phyloP scores from a whole-genome alignment of 2,888 invertebrate genomes.

The Lepidochitona cinerea region DNA sequence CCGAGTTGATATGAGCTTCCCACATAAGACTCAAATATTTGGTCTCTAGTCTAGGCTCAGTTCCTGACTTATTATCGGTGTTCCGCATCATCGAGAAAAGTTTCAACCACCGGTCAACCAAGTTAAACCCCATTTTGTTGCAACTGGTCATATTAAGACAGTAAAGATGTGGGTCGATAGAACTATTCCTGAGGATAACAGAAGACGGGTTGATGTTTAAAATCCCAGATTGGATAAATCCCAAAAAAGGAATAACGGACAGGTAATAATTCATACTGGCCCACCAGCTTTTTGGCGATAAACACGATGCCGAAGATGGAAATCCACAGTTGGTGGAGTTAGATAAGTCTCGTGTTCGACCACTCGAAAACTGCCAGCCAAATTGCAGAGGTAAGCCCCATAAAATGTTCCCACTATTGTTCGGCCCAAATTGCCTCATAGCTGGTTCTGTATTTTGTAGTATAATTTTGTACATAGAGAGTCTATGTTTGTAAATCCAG shows the following conservation, averaged over 20 bases:
- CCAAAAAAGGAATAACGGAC: constrained; percentile 22
- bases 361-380: constrained; percentile 18
- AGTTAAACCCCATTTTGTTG: background rate
- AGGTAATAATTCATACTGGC: constrained; percentile 25
- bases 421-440: constrained; percentile 13
- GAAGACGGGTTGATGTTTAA: background rate
- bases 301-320: background rate
- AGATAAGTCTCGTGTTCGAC: background rate
- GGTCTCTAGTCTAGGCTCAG: background rate
- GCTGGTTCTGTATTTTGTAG: constrained; percentile 5
- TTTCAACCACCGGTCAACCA: background rate
- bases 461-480: constrained; percentile 17
- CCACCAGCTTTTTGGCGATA: constrained; percentile 26
- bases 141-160: background rate
- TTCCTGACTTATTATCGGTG: too few species aligned
- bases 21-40: background rate
- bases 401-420: constrained; percentile 16
- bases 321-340: background rate
- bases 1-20: background rate
- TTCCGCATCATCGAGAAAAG: background rate
- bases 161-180: background rate
- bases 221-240: constrained; percentile 10
- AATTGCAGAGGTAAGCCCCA: constrained; percentile 25
- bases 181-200: background rate
- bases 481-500: constrained; percentile 22